A percentile compares a stretch with the other conserved stretches of the same genome.
phyloP scores from a whole-genome alignment of 2,113 vertebrate genomes.

The Aegithalos caudatus region DNA sequence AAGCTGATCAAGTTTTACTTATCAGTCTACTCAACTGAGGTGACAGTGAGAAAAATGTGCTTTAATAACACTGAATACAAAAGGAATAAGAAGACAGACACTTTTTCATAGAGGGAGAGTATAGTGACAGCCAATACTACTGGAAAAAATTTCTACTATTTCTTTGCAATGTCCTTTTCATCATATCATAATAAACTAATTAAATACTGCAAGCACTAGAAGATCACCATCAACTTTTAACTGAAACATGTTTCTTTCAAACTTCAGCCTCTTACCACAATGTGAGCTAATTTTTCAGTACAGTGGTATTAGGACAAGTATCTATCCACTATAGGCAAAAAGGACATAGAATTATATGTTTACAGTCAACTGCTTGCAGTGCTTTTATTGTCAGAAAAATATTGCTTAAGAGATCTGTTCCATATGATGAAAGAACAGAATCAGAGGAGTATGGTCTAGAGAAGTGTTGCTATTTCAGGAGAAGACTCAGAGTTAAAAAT shows the following conservation, averaged over 20 bases:
- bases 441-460: neutral
- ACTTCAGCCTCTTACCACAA: neutral
- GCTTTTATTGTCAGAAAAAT: neutral
- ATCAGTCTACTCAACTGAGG: neutral
- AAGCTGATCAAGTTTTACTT: neutral
- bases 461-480: neutral
- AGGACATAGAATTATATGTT: neutral
- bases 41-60: neutral
- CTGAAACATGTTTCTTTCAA: neutral
- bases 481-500: neutral
- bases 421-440: neutral
- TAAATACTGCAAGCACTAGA: neutral
- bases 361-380: neutral
- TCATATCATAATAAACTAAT: neutral
- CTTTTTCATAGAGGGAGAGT: neutral
- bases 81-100: neutral
- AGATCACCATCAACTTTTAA: neutral
- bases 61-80: neutral
- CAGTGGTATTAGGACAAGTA: neutral
- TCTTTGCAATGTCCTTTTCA: neutral
- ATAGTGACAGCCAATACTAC: neutral
- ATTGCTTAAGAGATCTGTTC: neutral
- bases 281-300: neutral
- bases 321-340: neutral
- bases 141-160: neutral